A percentile compares a stretch with the other conserved stretches of the same genome.
Conservation (phyloP, 2,888 invertebrate species). For the Venustoraphidia nigricollis region DNA sequence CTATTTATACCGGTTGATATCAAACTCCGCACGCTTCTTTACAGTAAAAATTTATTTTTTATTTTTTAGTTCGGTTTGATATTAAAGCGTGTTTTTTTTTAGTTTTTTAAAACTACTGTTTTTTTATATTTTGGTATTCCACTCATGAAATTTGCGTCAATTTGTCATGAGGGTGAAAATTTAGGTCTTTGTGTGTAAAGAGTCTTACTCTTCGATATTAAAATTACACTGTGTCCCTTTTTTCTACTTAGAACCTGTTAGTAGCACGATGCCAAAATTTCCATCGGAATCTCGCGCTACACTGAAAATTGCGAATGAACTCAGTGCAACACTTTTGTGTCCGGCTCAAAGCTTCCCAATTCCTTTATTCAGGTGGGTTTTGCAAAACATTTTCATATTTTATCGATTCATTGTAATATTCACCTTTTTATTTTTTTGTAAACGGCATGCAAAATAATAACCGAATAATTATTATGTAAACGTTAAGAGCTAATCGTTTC, state of each 20-base stretch:
- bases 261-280: constrained; percentile 52
- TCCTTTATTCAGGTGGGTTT: constrained; percentile 37
- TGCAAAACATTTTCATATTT: neutral
- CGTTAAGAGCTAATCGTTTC: too few species aligned
- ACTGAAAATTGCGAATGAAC: constrained; percentile 32
- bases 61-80: too few species aligned
- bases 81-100: too few species aligned
- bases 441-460: too few species aligned
- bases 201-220: neutral
- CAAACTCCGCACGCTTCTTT: too few species aligned
- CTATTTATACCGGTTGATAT: too few species aligned
- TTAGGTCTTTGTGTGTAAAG: neutral
- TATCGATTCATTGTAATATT: neutral
- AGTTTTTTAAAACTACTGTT: too few species aligned
- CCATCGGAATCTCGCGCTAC: constrained; percentile 51
- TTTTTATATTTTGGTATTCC: too few species aligned
- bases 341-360: constrained; percentile 49
- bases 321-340: constrained; percentile 37
- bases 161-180: too few species aligned
- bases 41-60: too few species aligned
- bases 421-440: neutral
- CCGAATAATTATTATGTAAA: too few species aligned
- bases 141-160: too few species aligned
- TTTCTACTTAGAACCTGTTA: constrained; percentile 34
- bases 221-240: constrained; percentile 2